phyloP scores from a whole-genome alignment of 2,113 vertebrate species.

The Psilopogon haemacephalus region DNA sequence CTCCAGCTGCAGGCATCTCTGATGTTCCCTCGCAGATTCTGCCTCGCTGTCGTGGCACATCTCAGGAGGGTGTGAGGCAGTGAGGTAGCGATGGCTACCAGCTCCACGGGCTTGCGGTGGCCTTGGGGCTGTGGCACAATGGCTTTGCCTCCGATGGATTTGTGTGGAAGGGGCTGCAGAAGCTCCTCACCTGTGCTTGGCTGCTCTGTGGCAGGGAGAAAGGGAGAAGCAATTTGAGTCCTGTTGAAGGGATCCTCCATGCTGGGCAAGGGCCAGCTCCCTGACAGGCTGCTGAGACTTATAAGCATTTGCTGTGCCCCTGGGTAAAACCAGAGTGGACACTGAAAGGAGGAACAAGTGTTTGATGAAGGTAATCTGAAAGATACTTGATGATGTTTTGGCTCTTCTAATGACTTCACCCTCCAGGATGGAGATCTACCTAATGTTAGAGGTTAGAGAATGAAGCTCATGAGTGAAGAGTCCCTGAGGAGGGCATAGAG shows the following conservation, averaged over 20 bases:
- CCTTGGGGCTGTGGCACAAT: rapidly evolving
- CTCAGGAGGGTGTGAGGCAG: too few relatives aligned
- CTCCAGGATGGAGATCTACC: background rate
- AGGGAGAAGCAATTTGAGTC: background rate
- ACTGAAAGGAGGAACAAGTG: background rate
- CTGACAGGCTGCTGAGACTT: rapidly evolving
- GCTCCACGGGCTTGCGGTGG: rapidly evolving
- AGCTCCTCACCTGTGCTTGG: rapidly evolving
- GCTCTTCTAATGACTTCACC: background rate
- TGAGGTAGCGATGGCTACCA: rapidly evolving
- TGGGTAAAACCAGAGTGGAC: background rate
- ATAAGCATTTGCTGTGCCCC: rapidly evolving
- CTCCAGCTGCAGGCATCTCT: rapidly evolving
- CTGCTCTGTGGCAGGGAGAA: background rate
- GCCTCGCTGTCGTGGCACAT: rapidly evolving
- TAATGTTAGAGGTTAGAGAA: background rate
- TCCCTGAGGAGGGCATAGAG: background rate
- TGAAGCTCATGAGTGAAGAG: background rate
- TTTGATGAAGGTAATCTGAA: background rate
- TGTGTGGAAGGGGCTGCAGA: background rate
- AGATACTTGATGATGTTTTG: background rate
- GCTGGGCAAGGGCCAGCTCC: background rate
- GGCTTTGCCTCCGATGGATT: too few relatives aligned
- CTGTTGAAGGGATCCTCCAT: background rate
- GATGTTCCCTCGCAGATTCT: background rate